Percentiles rank a stretch among this genome's conserved stretches.
Evolutionary conservation across 2,113 vertebrate genomes (phyloP).

Genomic region (Gavialis gangeticus): DNA sequence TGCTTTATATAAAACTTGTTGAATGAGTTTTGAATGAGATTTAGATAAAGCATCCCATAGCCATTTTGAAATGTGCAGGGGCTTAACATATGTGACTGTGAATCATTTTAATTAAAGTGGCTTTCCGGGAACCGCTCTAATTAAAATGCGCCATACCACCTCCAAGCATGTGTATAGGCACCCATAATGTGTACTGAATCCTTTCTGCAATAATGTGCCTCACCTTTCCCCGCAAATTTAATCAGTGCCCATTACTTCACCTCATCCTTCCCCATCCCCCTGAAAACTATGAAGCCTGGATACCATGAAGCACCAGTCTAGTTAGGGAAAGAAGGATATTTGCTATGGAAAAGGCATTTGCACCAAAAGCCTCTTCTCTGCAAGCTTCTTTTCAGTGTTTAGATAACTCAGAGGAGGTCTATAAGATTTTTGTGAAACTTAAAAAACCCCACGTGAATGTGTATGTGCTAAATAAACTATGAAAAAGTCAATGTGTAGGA

Average conservation of each 20-base stretch:
- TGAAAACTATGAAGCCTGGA: conserved; percentile 18
- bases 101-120: no score
- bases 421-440: not conserved
- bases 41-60: no score
- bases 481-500: not conserved
- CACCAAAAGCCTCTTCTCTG: not conserved
- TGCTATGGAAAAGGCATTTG: not conserved
- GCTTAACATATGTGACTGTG: no score
- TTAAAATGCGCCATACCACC: no score
- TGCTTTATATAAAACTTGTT: no score
- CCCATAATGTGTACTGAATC: not conserved
- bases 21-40: no score
- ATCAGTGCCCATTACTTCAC: conserved; percentile 11
- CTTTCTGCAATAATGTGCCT: conserved; percentile 4
- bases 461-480: not conserved
- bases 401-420: not conserved
- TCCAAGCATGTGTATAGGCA: no score
- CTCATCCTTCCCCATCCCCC: conserved; percentile 12
- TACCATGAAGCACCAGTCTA: not conserved
- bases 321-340: not conserved
- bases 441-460: not conserved
- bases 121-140: no score
- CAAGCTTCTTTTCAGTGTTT: not conserved
- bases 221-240: not conserved
- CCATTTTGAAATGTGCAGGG: no score